Base-by-base conservation (phyloP, 2,888 invertebrate genomes). In the Hetaerina titia region DNA sequence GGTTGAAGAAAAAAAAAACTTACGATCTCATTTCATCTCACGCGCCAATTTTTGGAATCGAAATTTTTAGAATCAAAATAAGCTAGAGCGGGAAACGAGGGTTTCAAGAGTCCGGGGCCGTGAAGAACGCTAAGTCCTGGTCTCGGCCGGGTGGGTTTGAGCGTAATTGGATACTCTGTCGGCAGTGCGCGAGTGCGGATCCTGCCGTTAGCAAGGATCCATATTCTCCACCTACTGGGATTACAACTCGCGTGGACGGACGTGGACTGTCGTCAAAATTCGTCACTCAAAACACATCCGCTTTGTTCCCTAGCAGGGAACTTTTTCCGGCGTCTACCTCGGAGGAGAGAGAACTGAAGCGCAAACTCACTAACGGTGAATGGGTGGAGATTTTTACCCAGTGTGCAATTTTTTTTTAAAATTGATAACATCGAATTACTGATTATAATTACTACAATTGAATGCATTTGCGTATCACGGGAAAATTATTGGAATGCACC, bases 141-240 rank as follows among this genome's bases (percentile, higher is more conserved):
- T 31, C 81, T 22, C 69, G 69, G 17, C 69, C 69, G 22, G n/a
- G 22, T 22, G 69, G 69, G n/a, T n/a, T 81, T 31, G 81, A 11
- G 8, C 22, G 81, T 81, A 81, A 81, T 81, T 81, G 81, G 81
- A 81, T 25, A 69, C n/a, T n/a, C 69, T 31, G 81, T 15, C 81
- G 81, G 81, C 31, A 25, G 25, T 31, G 81, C 81, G 81, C 25
- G 25, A 11, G 81, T 31, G 81, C 31, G 81, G 81, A 81, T 31
- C 69, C 69, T 13, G 81, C 81, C 81, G 81, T 81, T 81, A 81
- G 31, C 81, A 81, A 81, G 81, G 81, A 81, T 81, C 31, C 81
- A 31, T 31, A 81, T 81, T 31, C 31, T 13, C 5, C 11, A 31
- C 69, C 81, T 81, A 15, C 11, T 31, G 81, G 81, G 81, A 81